Percentiles rank a stretch among this genome's conserved stretches.
phyloP scores from a whole-genome alignment of 1,140 invertebrate genomes.

The Helicorthomorpha holstii region DNA sequence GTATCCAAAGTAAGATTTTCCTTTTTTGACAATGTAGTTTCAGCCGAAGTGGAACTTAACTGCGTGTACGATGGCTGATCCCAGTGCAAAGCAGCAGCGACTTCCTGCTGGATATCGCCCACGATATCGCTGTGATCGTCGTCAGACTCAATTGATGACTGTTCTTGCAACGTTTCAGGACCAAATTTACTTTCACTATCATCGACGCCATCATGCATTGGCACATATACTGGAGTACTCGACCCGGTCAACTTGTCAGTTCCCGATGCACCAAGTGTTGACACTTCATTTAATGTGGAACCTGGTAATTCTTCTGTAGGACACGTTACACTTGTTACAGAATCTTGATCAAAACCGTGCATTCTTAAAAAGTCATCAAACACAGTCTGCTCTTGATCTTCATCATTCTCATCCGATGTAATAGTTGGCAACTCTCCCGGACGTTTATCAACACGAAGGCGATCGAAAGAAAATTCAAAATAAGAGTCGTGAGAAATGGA shows the following conservation, averaged over 20 bases:
- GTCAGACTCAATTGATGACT: neutral
- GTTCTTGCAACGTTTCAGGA: neutral
- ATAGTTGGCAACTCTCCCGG: neutral
- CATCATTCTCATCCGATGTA: neutral
- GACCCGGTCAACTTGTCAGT: neutral
- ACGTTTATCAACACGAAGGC: slow-evolving; percentile 7
- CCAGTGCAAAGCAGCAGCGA: neutral
- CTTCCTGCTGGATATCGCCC: neutral
- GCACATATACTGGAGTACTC: neutral
- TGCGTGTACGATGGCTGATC: neutral
- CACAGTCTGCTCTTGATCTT: neutral
- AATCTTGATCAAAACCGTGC: neutral
- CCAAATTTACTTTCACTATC: neutral
- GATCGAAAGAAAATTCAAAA: slow-evolving; percentile 42
- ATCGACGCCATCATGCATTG: neutral
- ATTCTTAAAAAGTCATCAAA: neutral
- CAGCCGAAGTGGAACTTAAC: neutral
- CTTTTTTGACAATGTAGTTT: no score
- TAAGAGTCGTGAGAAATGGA: slow-evolving; percentile 85
- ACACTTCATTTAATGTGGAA: neutral
- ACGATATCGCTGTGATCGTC: neutral
- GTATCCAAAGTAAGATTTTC: no score
- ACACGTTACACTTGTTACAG: neutral
- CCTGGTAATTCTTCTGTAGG: no score
- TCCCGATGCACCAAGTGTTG: neutral